Base-by-base conservation (phyloP, 2,113 vertebrate genomes). In the Pygoscelis adeliae region DNA sequence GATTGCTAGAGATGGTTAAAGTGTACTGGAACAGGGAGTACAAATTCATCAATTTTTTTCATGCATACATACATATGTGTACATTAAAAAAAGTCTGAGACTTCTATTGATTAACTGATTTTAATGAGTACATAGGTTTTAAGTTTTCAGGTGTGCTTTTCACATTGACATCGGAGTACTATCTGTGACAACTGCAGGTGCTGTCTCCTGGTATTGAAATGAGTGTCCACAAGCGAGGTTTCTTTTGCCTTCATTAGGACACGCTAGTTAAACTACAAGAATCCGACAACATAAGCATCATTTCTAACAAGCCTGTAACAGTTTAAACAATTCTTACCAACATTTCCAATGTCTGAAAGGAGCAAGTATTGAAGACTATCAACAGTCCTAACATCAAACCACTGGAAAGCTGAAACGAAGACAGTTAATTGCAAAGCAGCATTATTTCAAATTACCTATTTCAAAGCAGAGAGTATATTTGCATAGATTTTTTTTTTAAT, bases 401-500 rank as follows among this genome's bases (percentile, higher is more conserved):
- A 13, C 11, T 47, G 46, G 23, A 49, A 42, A 63, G 4, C 11
- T 15, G 25, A 15, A 9, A 4, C 5, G n/a, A 38, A 76, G 22
- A 6, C 12, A 50, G 14, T 2, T 63, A 47, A 10, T 1, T 70
- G 10, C 10, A 22, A 83, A 76, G 12, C 3, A 15, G 5, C 3
- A 3, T 29, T 22, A 21, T 23, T 38, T 14, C 30, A 86, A 56
- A 69, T 50, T 6, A 46, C 2, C 2, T 4, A 5, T 12, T 69
- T 59, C 18, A 30, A 46, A 23, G 11, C 10, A 23, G 5, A n/a
- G 3, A 5, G 3, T 71, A 9, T 15, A 38, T 46, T 32, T 61
- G 22, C 19, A 72, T 1, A 4, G 19, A 9, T 29, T 25, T 1
- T 46, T 29, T 25, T 1, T 44, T 21, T 36, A 6, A n/a, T 46